A percentile compares a stretch with the other conserved stretches of the same genome.
These are phyloP conservation scores for Drepana falcataria DNA, from an alignment of 2,888 invertebrate genomes.

Conservation along the genomic window DNA sequence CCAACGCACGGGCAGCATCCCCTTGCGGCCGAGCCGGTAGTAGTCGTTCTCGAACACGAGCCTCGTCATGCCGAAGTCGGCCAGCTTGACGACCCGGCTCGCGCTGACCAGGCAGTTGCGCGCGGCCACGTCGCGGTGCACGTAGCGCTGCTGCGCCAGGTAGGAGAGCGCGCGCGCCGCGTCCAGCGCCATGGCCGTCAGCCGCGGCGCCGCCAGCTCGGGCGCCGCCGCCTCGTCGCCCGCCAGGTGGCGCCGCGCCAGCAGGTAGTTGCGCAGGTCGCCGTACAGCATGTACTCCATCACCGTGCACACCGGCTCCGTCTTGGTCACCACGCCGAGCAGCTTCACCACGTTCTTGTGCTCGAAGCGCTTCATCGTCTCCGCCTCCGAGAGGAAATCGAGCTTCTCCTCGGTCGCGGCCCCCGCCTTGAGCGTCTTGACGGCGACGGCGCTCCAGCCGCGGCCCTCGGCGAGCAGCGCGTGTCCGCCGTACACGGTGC, in stretches of 20 bases:
- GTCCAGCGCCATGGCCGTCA: slow-evolving; percentile 93
- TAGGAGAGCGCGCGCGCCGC: slow-evolving; percentile 91
- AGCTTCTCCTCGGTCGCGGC: slow-evolving; percentile 91
- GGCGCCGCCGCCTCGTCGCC: slow-evolving; percentile 81
- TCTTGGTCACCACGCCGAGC: slow-evolving; percentile 91
- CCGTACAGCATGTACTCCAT: slow-evolving; percentile 98
- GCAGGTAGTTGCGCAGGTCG: slow-evolving; percentile 91
- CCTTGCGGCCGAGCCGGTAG: slow-evolving; percentile 92
- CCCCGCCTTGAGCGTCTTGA: slow-evolving; percentile 92
- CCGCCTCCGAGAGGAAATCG: slow-evolving; percentile 94
- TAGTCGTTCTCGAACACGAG: slow-evolving; percentile 93
- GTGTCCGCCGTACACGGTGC: slow-evolving; percentile 95
- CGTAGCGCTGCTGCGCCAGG: slow-evolving; percentile 89
- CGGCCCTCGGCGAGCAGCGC: slow-evolving; percentile 79
- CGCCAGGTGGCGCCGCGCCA: slow-evolving; percentile 90
- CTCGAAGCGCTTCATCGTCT: slow-evolving; percentile 95
- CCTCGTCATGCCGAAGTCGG: slow-evolving; percentile 96
- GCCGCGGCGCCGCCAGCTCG: slow-evolving; percentile 86
- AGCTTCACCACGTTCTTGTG: slow-evolving; percentile 93
- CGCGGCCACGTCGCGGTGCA: slow-evolving; percentile 92
- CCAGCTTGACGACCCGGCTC: slow-evolving; percentile 85
- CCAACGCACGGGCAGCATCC: slow-evolving; percentile 94
- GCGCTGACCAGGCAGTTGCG: slow-evolving; percentile 89
- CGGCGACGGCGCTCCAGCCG: slow-evolving; percentile 91
- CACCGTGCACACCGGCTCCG: slow-evolving; percentile 92